These are phyloP conservation scores for Polyommatus icarus DNA, from an alignment of 2,888 invertebrate genomes.

Conservation along the genomic window DNA sequence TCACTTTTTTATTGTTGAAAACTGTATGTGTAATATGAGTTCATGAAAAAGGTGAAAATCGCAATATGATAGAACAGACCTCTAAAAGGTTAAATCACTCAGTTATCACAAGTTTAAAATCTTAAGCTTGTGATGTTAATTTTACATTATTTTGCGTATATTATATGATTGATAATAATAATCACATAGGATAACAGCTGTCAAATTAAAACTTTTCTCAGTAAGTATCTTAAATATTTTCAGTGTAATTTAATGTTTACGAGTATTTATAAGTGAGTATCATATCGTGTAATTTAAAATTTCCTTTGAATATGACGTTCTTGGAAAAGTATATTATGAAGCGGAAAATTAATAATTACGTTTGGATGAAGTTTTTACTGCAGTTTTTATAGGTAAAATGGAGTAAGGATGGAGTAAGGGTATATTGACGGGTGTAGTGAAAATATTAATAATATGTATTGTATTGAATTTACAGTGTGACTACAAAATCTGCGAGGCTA, in stretches of 20 bases:
- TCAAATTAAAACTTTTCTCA: background rate
- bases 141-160: no score
- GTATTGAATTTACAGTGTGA: no score
- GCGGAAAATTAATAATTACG: slow-evolving; percentile 26
- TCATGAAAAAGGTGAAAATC: no score
- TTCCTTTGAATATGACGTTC: background rate
- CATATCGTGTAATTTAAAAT: background rate
- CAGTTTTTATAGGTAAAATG: background rate
- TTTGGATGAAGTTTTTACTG: slow-evolving; percentile 8
- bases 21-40: no score
- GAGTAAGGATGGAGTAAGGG: background rate
- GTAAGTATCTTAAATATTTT: background rate
- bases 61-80: no score
- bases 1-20: no score
- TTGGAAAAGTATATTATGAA: slow-evolving; percentile 10
- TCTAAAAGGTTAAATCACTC: no score
- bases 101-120: no score
- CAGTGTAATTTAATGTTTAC: background rate
- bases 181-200: background rate
- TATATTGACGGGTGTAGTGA: background rate
- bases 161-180: no score
- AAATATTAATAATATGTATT: background rate
- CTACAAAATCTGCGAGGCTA: no score
- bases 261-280: background rate
- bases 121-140: no score